Percentiles rank a stretch among this genome's conserved stretches.
phyloP scores from a whole-genome alignment of 2,888 invertebrate genomes.

The Aspidiotus destructor region DNA sequence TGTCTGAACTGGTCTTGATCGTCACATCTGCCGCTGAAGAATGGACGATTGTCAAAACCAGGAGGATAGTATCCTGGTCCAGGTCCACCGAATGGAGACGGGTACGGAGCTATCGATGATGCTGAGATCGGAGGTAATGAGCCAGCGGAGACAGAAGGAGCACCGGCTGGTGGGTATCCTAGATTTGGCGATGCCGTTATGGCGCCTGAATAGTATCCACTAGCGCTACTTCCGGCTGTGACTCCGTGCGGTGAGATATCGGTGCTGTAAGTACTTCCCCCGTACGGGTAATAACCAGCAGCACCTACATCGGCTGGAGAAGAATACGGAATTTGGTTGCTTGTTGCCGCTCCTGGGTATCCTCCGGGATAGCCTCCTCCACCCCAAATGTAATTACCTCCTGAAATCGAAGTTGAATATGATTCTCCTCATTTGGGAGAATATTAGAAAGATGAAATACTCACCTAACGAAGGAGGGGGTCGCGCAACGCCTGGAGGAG shows the following conservation, averaged over 20 bases:
- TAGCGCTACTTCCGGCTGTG: conserved; percentile 17
- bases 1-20: conserved; percentile 73
- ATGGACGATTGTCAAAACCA: conserved; percentile 38
- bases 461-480: conserved; percentile 38
- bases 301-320: conserved; percentile 18
- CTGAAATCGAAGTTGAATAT: conserved; percentile 39
- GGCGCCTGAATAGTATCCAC: conserved; percentile 17
- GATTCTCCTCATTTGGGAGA: conserved; percentile 36
- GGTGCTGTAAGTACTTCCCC: conserved; percentile 13
- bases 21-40: conserved; percentile 57
- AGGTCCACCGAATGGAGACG: conserved; percentile 23
- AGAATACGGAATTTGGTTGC: conserved; percentile 7
- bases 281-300: conserved; percentile 15
- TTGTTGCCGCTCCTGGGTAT: conserved; percentile 22
- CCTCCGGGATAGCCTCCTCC: conserved; percentile 39
- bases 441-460: neutral
- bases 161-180: conserved; percentile 34
- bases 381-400: conserved; percentile 37
- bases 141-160: conserved; percentile 31
- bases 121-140: conserved; percentile 32
- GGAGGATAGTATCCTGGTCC: conserved; percentile 36
- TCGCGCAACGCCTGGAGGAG: conserved; percentile 43
- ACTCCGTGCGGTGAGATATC: conserved; percentile 21
- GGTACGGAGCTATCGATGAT: conserved; percentile 23
- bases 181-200: conserved; percentile 22